Base-by-base conservation (phyloP, 1,140 invertebrate species). In the Drosophila suzukii region DNA sequence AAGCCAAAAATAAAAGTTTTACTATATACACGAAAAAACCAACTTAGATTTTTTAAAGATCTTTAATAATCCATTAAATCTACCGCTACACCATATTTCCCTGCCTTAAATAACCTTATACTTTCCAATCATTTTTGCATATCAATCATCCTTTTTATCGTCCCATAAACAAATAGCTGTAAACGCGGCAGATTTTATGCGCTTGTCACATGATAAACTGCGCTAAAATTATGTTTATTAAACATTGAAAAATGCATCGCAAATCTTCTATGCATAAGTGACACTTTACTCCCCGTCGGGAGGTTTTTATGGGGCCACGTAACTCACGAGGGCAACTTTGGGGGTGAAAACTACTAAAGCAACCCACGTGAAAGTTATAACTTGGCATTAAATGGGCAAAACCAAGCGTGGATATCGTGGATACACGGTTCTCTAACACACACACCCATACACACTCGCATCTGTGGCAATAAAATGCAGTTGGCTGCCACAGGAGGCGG, bases 331-430 rank as follows among this genome's bases (percentile, higher is more conserved):
- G 65, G 27, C 15, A 17, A 17, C 24, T n/a, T 38, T 20, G 41
- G 32, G 47, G 43, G 51, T 43, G 43, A 54, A 61, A 85, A 85
- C 81, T 78, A 66, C 57, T 85, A 71, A 86, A 86, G 55, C 78
- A 86, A 86, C 75, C 82, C 78, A 76, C 83, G 79, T 75, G 75
- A 76, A 86, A 88, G 83, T 79, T 88, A 88, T 75, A 75, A 88
- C 82, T 79, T 82, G 79, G 56, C 70, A 79, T 77, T 82, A 82
- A 85, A 85, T 75, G 82, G 57, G 61, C 38, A 82, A 82, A 86
- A 79, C 78, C 58, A 49, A 88, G 75, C 83, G 75, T 75, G 61
- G 70, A 78, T 79, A 76, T 61, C 78, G 63, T 63, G 66, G 60
- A 58, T 73, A 58, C 66, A 75, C 61, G 78, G 78, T 65, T 71